These are phyloP conservation scores for Procambarus clarkii DNA, from an alignment of 1,140 invertebrate genomes.

Conservation along the genomic window DNA sequence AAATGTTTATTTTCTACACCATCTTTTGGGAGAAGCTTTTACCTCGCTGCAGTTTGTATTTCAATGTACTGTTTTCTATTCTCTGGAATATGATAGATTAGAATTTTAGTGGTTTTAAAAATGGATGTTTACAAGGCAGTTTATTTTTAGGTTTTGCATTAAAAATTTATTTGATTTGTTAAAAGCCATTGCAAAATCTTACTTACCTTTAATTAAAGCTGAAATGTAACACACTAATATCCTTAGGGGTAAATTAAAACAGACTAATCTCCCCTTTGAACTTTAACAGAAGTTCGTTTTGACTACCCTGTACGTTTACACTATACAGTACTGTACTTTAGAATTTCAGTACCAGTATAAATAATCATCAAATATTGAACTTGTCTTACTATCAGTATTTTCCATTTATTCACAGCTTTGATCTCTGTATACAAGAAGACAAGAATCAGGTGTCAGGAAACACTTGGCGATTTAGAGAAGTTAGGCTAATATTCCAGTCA, in stretches of 20 bases:
- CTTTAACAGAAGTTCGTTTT: not conserved
- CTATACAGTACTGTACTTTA: not conserved
- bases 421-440: not conserved
- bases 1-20: not conserved
- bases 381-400: slow-evolving; percentile 3
- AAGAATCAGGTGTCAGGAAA: not conserved
- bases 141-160: not conserved
- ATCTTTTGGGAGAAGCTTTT: not conserved
- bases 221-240: no score
- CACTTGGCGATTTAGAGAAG: not conserved
- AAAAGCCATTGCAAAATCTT: no score
- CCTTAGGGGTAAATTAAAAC: no score
- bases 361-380: not conserved
- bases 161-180: not conserved
- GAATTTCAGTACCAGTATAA: not conserved
- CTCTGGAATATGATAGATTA: not conserved
- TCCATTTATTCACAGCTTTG: slow-evolving; percentile 39
- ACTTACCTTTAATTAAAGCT: no score
- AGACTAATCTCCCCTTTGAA: not conserved
- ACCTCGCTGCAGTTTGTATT: slow-evolving; percentile 37
- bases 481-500: slow-evolving; percentile 13
- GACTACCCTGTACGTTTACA: not conserved
- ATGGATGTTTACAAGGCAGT: not conserved
- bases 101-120: not conserved
- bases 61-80: not conserved